phyloP scores from a whole-genome alignment of 2,797 vertebrate species.

The Meriones psammophilus region DNA sequence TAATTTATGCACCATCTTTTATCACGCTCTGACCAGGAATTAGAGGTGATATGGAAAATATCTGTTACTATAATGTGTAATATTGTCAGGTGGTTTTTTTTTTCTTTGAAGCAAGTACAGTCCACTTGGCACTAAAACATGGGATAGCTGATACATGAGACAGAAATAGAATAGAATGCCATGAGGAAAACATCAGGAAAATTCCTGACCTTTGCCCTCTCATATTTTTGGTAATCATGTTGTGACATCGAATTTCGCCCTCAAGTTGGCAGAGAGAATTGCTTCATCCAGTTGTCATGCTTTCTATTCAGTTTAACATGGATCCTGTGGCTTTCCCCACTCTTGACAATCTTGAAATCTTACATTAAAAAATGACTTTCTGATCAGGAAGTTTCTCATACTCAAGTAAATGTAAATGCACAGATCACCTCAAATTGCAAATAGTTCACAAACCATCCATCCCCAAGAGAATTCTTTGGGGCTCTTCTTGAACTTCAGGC shows the following conservation, averaged over 20 bases:
- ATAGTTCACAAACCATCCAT: neutral
- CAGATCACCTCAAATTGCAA: neutral
- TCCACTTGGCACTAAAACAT: conserved; percentile 70
- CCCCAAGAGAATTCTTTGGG: neutral
- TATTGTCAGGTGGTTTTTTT: conserved; percentile 9
- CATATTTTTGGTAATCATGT: conserved; percentile 67
- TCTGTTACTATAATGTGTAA: conserved; percentile 45
- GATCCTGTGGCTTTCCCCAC: neutral
- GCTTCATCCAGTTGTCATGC: conserved; percentile 15
- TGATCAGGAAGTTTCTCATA: neutral
- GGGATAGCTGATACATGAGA: conserved; percentile 64
- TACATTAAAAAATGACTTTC: conserved; percentile 33
- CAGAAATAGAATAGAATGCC: conserved; percentile 80
- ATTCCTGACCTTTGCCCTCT: conserved; percentile 76
- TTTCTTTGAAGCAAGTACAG: conserved; percentile 74
- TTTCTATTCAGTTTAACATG: conserved; percentile 25
- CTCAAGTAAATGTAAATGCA: neutral
- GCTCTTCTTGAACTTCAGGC: neutral
- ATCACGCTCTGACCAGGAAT: conserved; percentile 51
- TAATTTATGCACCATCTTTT: conserved; percentile 10
- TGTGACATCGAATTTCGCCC: conserved; percentile 70
- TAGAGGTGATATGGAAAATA: conserved; percentile 36
- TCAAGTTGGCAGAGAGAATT: conserved; percentile 53
- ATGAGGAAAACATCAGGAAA: conserved; percentile 77
- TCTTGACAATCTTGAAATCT: neutral